These are phyloP conservation scores for Centropus unirufus DNA, from an alignment of 2,113 vertebrate species.

Conservation along the genomic window DNA sequence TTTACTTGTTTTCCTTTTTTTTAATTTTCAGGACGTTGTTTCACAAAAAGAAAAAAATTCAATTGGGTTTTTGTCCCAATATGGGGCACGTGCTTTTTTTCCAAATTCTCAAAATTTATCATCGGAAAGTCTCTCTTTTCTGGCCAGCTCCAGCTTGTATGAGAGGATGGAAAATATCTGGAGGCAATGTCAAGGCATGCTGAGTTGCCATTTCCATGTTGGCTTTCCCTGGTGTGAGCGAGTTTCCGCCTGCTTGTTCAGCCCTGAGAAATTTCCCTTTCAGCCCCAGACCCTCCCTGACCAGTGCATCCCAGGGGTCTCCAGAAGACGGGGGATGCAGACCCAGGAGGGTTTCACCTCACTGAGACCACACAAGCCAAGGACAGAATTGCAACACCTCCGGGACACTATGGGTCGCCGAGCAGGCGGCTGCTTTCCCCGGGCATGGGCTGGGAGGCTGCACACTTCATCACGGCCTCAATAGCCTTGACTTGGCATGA, in stretches of 20 bases:
- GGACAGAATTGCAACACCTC: neutral
- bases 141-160: slow-evolving; percentile 44
- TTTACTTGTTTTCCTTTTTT: slow-evolving; percentile 43
- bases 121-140: slow-evolving; percentile 60
- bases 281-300: neutral
- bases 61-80: slow-evolving; percentile 38
- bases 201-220: slow-evolving; percentile 64
- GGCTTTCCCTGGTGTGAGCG: slow-evolving; percentile 29
- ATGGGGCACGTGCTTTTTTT: neutral
- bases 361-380: fast-evolving
- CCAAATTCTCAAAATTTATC: slow-evolving; percentile 60
- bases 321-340: neutral
- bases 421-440: neutral
- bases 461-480: neutral
- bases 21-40: neutral
- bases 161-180: slow-evolving; percentile 69
- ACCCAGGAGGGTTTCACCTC: neutral
- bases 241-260: slow-evolving; percentile 47
- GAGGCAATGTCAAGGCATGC: slow-evolving; percentile 58
- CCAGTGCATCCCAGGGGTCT: neutral
- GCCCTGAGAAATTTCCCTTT: slow-evolving; percentile 57
- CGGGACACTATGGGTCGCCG: fast-evolving
- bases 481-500: neutral
- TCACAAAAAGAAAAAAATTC: neutral
- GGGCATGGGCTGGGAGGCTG: neutral